Percentiles rank a stretch among this genome's conserved stretches.
These are phyloP conservation scores for Ichneumon xanthorius DNA, from an alignment of 2,888 invertebrate species.

Conservation along the genomic window DNA sequence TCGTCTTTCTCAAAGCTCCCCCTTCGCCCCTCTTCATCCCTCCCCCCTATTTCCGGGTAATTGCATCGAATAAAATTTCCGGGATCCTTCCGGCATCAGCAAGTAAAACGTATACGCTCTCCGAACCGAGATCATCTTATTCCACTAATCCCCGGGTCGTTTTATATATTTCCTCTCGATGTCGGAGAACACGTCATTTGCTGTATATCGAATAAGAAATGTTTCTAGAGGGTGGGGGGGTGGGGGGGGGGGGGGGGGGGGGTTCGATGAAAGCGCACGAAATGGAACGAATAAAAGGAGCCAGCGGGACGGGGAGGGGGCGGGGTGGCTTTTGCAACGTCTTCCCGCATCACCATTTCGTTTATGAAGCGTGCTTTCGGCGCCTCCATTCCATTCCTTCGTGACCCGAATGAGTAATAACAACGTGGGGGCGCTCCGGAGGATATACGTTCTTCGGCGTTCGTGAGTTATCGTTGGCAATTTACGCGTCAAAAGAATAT, in stretches of 20 bases:
- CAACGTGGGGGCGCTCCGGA: conserved; percentile 27
- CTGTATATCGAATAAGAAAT: conserved; percentile 19
- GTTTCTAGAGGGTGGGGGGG: too few relatives aligned
- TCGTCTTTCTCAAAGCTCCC: not conserved
- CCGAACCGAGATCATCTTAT: not conserved
- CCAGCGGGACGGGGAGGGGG: conserved; percentile 1
- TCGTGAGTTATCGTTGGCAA: conserved; percentile 47
- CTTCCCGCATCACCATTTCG: conserved; percentile 57
- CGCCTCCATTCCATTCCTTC: conserved; percentile 46
- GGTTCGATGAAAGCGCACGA: conserved; percentile 5
- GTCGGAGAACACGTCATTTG: conserved; percentile 29
- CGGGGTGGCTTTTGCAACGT: conserved; percentile 8
- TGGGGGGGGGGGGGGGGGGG: too few relatives aligned
- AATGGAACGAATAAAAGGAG: conserved; percentile 33
- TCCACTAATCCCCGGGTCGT: conserved; percentile 11
- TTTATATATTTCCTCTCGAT: not conserved
- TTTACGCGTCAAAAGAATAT: conserved; percentile 52
- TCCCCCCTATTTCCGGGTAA: not conserved
- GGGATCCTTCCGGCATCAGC: not conserved
- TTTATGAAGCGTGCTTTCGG: conserved; percentile 57
- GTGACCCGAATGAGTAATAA: conserved; percentile 63
- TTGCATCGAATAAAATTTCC: not conserved
- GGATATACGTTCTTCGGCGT: conserved; percentile 41
- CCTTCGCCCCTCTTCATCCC: not conserved
- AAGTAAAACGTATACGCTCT: not conserved